Evolutionary conservation across 2,797 vertebrate species (phyloP).

Genomic region (Vespertilio murinus): DNA sequence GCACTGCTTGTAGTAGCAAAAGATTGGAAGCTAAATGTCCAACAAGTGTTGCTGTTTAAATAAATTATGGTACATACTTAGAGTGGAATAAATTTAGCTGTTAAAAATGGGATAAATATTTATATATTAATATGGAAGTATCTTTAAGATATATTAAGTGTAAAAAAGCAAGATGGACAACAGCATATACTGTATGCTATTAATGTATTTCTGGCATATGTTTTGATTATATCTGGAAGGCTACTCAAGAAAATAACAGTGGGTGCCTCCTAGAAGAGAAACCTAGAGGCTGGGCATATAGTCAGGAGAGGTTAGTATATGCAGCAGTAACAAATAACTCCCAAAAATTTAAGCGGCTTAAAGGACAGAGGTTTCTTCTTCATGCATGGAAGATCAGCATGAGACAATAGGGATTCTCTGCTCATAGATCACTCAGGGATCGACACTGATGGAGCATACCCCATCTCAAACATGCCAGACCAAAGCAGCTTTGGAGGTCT

Average conservation of each 20-base stretch:
- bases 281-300: accelerated
- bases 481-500: neutral
- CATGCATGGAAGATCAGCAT: accelerated
- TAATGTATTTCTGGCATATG: neutral
- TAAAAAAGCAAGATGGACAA: neutral
- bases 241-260: no score
- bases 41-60: neutral
- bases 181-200: neutral
- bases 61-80: neutral
- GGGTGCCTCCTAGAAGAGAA: neutral
- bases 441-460: accelerated
- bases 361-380: neutral
- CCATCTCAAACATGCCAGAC: neutral
- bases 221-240: neutral
- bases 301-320: neutral
- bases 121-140: neutral
- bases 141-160: neutral
- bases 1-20: neutral
- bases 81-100: neutral
- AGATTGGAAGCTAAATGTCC: neutral
- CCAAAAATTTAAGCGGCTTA: neutral
- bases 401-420: neutral
- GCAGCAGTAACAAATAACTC: neutral
- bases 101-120: neutral
- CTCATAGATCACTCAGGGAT: accelerated